phyloP scores from a whole-genome alignment of 2,888 invertebrate genomes.

The Syritta pipiens region DNA sequence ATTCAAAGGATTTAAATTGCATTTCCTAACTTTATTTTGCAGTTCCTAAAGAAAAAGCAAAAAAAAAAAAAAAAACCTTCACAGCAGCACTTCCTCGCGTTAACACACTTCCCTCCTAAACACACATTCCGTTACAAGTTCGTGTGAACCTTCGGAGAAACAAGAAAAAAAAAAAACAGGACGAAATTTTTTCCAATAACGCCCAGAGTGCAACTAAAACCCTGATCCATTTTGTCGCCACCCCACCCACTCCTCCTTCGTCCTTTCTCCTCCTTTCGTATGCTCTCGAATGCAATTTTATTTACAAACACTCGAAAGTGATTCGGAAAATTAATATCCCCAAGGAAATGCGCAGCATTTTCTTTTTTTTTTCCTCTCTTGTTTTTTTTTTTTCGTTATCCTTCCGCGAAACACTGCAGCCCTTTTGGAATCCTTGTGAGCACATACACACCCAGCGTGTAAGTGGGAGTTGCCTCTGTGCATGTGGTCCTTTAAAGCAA shows the following conservation, averaged over 20 bases:
- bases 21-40: slow-evolving; percentile 38
- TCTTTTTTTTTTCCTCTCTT: not conserved
- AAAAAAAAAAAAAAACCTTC: not conserved
- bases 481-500: no score
- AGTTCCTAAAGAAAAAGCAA: not conserved
- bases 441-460: slow-evolving; percentile 32
- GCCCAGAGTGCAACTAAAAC: slow-evolving; percentile 57
- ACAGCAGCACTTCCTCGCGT: slow-evolving; percentile 32
- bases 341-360: slow-evolving; percentile 62
- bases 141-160: slow-evolving; percentile 19
- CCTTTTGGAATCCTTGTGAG: slow-evolving; percentile 28
- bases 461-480: slow-evolving; percentile 27
- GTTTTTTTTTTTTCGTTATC: not conserved
- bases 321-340: slow-evolving; percentile 69
- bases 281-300: slow-evolving; percentile 59
- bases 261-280: not conserved
- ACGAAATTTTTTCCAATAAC: slow-evolving; percentile 52
- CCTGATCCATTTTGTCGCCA: slow-evolving; percentile 45
- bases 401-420: slow-evolving; percentile 3
- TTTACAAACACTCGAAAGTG: slow-evolving; percentile 68
- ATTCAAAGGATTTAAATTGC: slow-evolving; percentile 39
- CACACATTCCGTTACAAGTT: slow-evolving; percentile 30
- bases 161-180: not conserved
- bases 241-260: not conserved
- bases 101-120: no score